Evolutionary conservation across 2,888 invertebrate genomes (phyloP).

Genomic region (Candidula unifasciata): DNA sequence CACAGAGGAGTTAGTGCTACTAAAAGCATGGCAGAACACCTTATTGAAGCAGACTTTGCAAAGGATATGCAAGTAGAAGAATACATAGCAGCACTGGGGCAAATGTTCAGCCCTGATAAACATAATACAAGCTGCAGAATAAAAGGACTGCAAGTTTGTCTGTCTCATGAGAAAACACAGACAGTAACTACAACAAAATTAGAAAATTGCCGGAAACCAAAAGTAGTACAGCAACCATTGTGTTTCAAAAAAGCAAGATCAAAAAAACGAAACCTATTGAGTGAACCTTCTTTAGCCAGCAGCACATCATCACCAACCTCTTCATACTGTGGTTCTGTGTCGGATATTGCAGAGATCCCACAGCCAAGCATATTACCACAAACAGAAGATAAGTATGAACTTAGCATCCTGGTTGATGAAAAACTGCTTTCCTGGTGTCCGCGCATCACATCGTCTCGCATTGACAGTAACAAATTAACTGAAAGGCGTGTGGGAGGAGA

Average conservation of each 20-base stretch:
- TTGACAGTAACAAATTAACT: neutral
- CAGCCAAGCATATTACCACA: neutral
- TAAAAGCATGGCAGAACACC: neutral
- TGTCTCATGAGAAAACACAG: neutral
- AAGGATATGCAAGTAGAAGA: conserved; percentile 15
- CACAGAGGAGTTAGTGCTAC: neutral
- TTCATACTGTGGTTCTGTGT: neutral
- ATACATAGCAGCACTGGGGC: neutral
- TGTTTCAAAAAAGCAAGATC: neutral
- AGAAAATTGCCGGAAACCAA: neutral
- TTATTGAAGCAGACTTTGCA: conserved; percentile 17
- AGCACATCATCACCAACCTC: neutral
- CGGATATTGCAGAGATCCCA: neutral
- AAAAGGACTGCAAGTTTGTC: neutral
- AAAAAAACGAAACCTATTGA: neutral
- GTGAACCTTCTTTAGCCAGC: neutral
- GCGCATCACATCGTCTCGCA: conserved; percentile 1
- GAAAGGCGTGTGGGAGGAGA: neutral
- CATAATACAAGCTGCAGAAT: neutral
- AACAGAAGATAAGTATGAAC: neutral
- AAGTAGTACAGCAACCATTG: neutral
- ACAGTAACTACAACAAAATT: neutral
- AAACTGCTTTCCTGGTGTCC: conserved; percentile 7
- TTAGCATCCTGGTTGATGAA: conserved; percentile 23
- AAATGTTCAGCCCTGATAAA: neutral